Evolutionary conservation across 1,140 invertebrate species (phyloP), one percentile per base, ranked within the genome.

Genomic region (Nasonia longicornis): DNA sequence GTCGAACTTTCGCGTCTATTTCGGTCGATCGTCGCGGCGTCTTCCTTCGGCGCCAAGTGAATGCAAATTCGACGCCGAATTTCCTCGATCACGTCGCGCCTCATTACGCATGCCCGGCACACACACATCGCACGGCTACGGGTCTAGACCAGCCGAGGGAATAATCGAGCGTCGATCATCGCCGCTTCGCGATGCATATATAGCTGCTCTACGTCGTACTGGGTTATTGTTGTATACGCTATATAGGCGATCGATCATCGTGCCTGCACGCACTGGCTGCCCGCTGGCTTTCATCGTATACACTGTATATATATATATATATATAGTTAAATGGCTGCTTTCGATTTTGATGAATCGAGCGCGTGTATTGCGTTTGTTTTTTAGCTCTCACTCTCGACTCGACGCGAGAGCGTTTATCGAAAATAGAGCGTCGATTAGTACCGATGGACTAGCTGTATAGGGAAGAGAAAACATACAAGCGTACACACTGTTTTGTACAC

Each of bases 61-160:
- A 89, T 89, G 88, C 88, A 89, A 89, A 89, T 89, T 84, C 85
- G 83, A 84, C 52, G 6, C 87, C 87, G 86, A 89, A 88, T 87
- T 86, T 88, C 84, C 83, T 84, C 84, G 85, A 82, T 16, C 82
- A 81, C 83, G 82, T 71, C 83, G 79, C 82, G 71, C 78, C 81
- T 84, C 83, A 85, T 89, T 89, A 88, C 79, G 86, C 84, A 89
- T 89, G 88, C 88, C 85, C 84, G 85, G 82, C 85, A 85, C 84
- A 85, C 85, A 22, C 22, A 22, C 84, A 85, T 85, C 85, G 86
- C 86, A 82, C 76, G 31, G 31, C 31, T 64, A 45, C 31, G 77
- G 63, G 45, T 67, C 52, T 3, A 35, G 31, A 72, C 38, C 80
- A 84, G 83, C 58, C 58, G 75, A 63, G 83, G 58, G 64, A 67